Evolutionary conservation across 2,888 invertebrate genomes (phyloP).

Genomic region (Ypsolopha sequella): DNA sequence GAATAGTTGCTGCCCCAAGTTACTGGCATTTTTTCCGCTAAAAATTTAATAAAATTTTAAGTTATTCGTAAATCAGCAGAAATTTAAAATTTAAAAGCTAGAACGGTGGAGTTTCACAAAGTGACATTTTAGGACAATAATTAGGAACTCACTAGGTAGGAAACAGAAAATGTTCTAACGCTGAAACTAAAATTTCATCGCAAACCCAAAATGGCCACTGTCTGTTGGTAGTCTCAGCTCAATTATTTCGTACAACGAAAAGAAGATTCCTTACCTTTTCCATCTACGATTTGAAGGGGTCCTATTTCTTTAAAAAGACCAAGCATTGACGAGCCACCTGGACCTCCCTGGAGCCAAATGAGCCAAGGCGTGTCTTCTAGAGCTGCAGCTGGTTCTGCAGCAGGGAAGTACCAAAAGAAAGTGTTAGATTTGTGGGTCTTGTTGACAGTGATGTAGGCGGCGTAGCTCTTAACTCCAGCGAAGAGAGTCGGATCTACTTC

Average conservation of each 20-base stretch:
- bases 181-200: too few relatives aligned
- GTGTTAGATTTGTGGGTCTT: constrained; percentile 78
- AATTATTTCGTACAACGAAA: too few relatives aligned
- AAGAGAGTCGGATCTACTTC: constrained; percentile 34
- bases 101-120: too few relatives aligned
- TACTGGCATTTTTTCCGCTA: constrained; percentile 2
- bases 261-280: too few relatives aligned
- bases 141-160: too few relatives aligned
- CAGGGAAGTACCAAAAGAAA: constrained; percentile 89
- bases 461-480: constrained; percentile 50
- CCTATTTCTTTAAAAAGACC: constrained; percentile 52
- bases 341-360: constrained; percentile 93
- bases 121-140: too few relatives aligned
- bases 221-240: too few relatives aligned
- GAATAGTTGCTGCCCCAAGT: constrained; percentile 71
- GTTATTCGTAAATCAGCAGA: too few relatives aligned
- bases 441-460: constrained; percentile 76
- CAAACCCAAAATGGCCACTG: too few relatives aligned
- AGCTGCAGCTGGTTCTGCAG: constrained; percentile 24
- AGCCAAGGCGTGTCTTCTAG: constrained; percentile 73
- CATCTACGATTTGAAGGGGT: constrained; percentile 22
- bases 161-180: too few relatives aligned
- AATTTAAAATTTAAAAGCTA: too few relatives aligned
- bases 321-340: constrained; percentile 75
- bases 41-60: too few relatives aligned